A percentile compares a stretch with the other conserved stretches of the same genome.
Conservation (phyloP, 2,888 invertebrate species). For the Pediacus dermestoides region DNA sequence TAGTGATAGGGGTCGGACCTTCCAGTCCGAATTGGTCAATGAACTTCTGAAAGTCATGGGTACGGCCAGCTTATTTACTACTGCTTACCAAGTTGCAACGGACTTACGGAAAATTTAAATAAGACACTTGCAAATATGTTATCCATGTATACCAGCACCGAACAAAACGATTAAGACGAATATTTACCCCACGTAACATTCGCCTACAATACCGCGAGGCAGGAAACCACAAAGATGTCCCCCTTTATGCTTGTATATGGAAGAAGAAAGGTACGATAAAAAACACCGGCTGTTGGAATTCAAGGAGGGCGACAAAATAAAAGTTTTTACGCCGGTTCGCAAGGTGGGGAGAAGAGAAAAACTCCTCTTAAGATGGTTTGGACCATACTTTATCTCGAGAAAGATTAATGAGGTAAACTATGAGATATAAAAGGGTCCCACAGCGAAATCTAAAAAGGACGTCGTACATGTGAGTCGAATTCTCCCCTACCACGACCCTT, state of each 20-base stretch:
- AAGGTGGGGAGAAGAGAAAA: slow-evolving; percentile 28
- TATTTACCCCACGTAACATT: slow-evolving; percentile 19
- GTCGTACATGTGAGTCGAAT: slow-evolving; percentile 22
- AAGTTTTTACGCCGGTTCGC: slow-evolving; percentile 27
- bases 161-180: slow-evolving; percentile 16
- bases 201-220: too few species aligned
- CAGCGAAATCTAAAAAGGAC: slow-evolving; percentile 18
- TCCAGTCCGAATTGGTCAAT: slow-evolving; percentile 19
- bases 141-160: slow-evolving; percentile 16
- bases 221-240: too few species aligned
- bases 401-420: slow-evolving; percentile 25
- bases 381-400: slow-evolving; percentile 23
- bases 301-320: slow-evolving; percentile 23
- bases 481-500: slow-evolving; percentile 23
- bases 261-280: slow-evolving; percentile 26
- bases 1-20: slow-evolving; percentile 15
- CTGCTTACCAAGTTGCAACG: slow-evolving; percentile 19
- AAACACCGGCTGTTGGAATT: slow-evolving; percentile 25
- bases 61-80: slow-evolving; percentile 20
- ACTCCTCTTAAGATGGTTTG: slow-evolving; percentile 26
- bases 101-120: slow-evolving; percentile 27
- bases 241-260: too few species aligned
- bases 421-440: slow-evolving; percentile 15
- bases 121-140: slow-evolving; percentile 26
- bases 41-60: slow-evolving; percentile 26